Base-by-base conservation (phyloP, 2,888 invertebrate genomes). In the Helicoverpa assulta region DNA sequence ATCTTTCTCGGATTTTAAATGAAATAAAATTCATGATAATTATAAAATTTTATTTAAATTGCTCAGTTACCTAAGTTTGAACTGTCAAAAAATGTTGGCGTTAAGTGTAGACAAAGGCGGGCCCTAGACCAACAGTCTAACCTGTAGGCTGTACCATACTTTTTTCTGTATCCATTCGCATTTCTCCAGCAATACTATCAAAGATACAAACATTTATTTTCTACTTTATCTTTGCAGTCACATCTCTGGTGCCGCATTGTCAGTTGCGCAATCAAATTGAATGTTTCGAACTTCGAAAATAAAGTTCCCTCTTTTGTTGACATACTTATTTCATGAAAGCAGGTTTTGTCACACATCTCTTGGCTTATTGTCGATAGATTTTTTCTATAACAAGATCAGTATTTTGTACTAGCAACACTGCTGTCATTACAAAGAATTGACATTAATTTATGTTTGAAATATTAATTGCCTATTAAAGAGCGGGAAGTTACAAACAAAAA, bases 151-250 rank as follows among this genome's bases (percentile, higher is more conserved):
- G 33, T 33, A 33, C 0, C 2, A 33, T 10, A 33, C 8, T 10
- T 33, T 33, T 33, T 8, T 8, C 33, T 10, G 2, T 33, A 33
- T 29, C 7, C 18, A 50, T 37, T 67, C 54, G 69, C 71, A 71
- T 64, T 77, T 78, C 26, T 63, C 54, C 26, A 21, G 37, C 50
- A 59, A 61, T 43, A 65, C 54, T 62, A 71, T 68, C 21, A 26
- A 43, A 7, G 19, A 58, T 18, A 68, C 56, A 75, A 68, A 72
- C 63, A 69, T 76, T 78, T 76, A 7, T 53, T 64, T 61, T 43
- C 6, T 53, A 65, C 63, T 68, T 78, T 78, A 78, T 71, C 53
- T 66, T 43, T 64, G 57, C 63, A 61, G 58, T 55, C 68, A 63
- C 55, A 66, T 57, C 68, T 62, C 47, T 78, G 68, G 68, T 55